Base-by-base conservation (phyloP, 2,888 invertebrate genomes). In the Pseudanteris insignis region DNA sequence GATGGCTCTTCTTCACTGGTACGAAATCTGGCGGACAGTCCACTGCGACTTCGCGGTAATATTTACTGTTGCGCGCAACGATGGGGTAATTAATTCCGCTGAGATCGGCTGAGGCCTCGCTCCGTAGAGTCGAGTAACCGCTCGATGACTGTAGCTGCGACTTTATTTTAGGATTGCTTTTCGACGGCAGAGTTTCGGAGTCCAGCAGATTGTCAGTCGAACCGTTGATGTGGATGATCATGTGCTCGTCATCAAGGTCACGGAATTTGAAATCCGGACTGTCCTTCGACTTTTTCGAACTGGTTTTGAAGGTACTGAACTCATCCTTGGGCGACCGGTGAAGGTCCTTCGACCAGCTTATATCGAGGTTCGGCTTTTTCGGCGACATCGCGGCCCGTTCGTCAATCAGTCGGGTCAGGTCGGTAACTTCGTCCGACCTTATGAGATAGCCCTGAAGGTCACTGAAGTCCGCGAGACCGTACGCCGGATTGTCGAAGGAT, bases 401-500 rank as follows among this genome's bases (percentile, higher is more conserved):
- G 65, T 74, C 76, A 18, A 80, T 76, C 9, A 79, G 59, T 9
- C 74, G 55, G 0, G 77, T 74, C 5, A 80, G 62, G 12, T 79
- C 79, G 21, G 71, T 69, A 2, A 75, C 73, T 34, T 78, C 76
- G 53, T 78, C 78, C 2, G 76, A 74, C 21, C 78, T 64, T 48
- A 75, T 71, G 8, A 79, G 33, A 1, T 76, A 65, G 1, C 73
- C 75, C 34, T 74, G 74, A 1, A 76, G 65, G 9, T 78, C 78
- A 5, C 71, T 70, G 30, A 77, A 65, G 26, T 77, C 77, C 10
- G 72, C 65, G 25, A 78, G 25, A 1, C 77, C 78, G 55, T 80
- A 79, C 0, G 79, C 78, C 0, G 79, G 78, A 62, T 79, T 79
- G 47, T 80, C 79, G 51, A 78, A 79, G 8, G 77, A 78, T 1